These are phyloP conservation scores for Chouioia cunea DNA, from an alignment of 2,888 invertebrate genomes.

Conservation along the genomic window DNA sequence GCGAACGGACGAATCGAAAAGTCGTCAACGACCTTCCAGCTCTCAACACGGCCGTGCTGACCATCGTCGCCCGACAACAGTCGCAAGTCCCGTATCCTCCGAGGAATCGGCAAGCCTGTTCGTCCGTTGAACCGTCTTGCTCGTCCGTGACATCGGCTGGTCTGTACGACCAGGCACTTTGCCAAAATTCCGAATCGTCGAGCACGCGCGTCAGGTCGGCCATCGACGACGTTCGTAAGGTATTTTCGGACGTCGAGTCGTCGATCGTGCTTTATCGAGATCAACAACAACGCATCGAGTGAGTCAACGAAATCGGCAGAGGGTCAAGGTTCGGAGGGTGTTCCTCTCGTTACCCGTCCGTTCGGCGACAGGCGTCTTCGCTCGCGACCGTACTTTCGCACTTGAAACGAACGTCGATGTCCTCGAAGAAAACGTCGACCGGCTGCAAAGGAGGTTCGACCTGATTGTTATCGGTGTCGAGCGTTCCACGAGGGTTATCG, in stretches of 20 bases:
- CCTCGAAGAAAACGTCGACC: slow-evolving; percentile 52
- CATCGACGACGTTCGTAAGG: neutral
- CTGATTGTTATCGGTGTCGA: no score
- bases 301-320: no score
- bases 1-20: no score
- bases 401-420: slow-evolving; percentile 51
- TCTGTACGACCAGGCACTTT: neutral
- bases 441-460: slow-evolving; percentile 49
- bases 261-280: neutral
- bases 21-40: no score
- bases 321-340: no score
- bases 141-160: neutral
- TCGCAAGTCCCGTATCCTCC: slow-evolving; percentile 40
- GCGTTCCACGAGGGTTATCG: no score
- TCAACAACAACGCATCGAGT: neutral
- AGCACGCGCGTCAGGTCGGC: neutral
- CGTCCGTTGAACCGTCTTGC: neutral
- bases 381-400: slow-evolving; percentile 14
- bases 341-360: no score
- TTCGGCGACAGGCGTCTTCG: no score
- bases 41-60: slow-evolving; percentile 43
- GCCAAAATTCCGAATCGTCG: neutral
- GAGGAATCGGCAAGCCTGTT: slow-evolving; percentile 27
- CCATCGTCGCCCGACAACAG: slow-evolving; percentile 11
- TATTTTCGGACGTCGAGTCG: neutral